Conservation (phyloP, 2,888 invertebrate species). For the Stenichneumon culpator region DNA sequence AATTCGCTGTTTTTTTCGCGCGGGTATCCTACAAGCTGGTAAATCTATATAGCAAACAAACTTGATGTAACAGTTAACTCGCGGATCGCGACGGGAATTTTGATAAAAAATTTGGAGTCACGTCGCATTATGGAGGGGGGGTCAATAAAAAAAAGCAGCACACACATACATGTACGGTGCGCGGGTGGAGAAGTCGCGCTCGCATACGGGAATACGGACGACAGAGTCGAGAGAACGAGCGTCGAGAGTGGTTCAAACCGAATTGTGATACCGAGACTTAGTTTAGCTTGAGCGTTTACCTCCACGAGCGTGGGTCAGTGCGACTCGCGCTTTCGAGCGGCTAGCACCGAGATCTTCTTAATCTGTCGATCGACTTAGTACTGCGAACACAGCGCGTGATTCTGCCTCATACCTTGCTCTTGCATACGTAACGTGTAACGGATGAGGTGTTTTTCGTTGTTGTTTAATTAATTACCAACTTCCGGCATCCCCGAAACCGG, state of each 20-base stretch:
- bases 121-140: neutral
- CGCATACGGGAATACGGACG: slow-evolving; percentile 42
- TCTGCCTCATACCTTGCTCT: slow-evolving; percentile 3
- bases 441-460: slow-evolving; percentile 12
- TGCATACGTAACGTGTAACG: neutral
- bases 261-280: slow-evolving; percentile 79
- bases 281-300: slow-evolving; percentile 81
- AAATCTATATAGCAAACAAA: neutral
- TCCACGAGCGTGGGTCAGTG: slow-evolving; percentile 80
- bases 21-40: neutral
- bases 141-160: slow-evolving; percentile 3
- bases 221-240: slow-evolving; percentile 62
- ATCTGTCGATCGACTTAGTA: slow-evolving; percentile 56
- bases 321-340: slow-evolving; percentile 83
- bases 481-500: neutral
- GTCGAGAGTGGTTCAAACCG: slow-evolving; percentile 74
- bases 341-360: slow-evolving; percentile 75
- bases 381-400: slow-evolving; percentile 14
- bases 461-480: slow-evolving; percentile 8
- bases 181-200: slow-evolving; percentile 30
- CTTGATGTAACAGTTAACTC: slow-evolving; percentile 30
- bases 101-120: slow-evolving; percentile 41
- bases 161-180: neutral
- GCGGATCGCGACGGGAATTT: slow-evolving; percentile 45
- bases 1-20: slow-evolving; percentile 11